Evolutionary conservation across 2,113 vertebrate species (phyloP), one percentile per base, ranked within the genome.

Genomic region (Rhynchomys soricoides): DNA sequence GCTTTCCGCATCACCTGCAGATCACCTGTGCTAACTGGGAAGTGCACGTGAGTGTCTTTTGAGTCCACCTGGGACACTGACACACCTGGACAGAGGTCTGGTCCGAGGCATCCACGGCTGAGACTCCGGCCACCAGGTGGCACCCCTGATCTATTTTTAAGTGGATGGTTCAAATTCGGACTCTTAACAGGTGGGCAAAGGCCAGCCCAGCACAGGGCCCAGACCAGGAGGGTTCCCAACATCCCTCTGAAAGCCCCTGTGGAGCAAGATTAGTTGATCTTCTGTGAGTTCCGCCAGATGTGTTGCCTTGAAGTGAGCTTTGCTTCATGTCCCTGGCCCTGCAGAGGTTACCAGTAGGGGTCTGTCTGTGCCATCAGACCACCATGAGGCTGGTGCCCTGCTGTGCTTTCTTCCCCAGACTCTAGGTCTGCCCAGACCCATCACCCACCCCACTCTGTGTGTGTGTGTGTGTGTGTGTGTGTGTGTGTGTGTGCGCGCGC

Each of bases 91-190:
- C 43, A 8, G 12, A 0, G 12, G 29, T 55, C 66, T 12, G 3
- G 34, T 40, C 81, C 0, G 21, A 45, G 5, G 26, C 0, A 17
- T n/a, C 50, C 19, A 0, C 0, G 1, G 93, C 66, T 5, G 0
- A 5, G 26, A n/a, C 15, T 92, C 40, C 50, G 6, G n/a, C 94
- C 97, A 95, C 96, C 94, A 98, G 97, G 96, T 95, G 97, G 97
- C 96, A 13, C 77, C 48, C 74, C 5, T 0, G 48, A 21, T 24
- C 94, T 71, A 10, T 52, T 48, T 89, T 78, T 86, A 85, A 85
- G 37, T 48, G 22, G 16, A 57, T 2, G 79, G 85, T 50, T 64
- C 64, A 4, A 1, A 4, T 5, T 37, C 21, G 34, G 40, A 7
- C 3, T 9, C 31, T 3, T 0, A 7, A 24, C 34, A 45, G 0